A percentile compares a stretch with the other conserved stretches of the same genome.
Conservation (phyloP, 2,888 invertebrate species). For the Camponotus fellah region DNA sequence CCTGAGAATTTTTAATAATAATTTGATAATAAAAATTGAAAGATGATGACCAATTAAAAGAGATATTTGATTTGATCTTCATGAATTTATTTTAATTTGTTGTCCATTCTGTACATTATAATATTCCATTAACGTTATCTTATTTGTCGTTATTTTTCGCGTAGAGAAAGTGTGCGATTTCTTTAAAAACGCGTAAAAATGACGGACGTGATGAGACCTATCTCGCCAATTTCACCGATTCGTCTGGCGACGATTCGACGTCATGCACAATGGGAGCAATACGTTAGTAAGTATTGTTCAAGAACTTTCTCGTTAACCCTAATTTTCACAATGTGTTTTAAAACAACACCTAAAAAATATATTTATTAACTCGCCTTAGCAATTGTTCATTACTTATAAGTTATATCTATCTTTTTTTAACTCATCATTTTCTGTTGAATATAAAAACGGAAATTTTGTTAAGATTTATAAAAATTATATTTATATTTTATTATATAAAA, state of each 20-base stretch:
- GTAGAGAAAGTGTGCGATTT: conserved; percentile 24
- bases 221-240: conserved; percentile 77
- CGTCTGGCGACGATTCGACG: conserved; percentile 81
- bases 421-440: background rate
- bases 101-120: background rate
- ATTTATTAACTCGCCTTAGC: background rate
- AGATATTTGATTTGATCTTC: background rate
- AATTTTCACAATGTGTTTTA: background rate
- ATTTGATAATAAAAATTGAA: background rate
- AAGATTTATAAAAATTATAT: background rate
- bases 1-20: background rate
- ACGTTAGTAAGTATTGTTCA: conserved; percentile 80
- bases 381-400: background rate
- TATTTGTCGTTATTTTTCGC: background rate
- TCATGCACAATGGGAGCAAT: conserved; percentile 81
- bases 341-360: too few species aligned
- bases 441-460: background rate
- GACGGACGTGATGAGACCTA: conserved; percentile 77
- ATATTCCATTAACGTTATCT: background rate
- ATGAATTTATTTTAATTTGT: conserved; percentile 1
- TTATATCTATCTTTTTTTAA: background rate
- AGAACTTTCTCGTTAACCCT: background rate
- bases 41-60: background rate
- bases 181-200: conserved; percentile 63
- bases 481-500: too few species aligned